Percentiles rank a stretch among this genome's conserved stretches.
These are phyloP conservation scores for Formica selysi DNA, from an alignment of 1,140 invertebrate species.

Conservation along the genomic window DNA sequence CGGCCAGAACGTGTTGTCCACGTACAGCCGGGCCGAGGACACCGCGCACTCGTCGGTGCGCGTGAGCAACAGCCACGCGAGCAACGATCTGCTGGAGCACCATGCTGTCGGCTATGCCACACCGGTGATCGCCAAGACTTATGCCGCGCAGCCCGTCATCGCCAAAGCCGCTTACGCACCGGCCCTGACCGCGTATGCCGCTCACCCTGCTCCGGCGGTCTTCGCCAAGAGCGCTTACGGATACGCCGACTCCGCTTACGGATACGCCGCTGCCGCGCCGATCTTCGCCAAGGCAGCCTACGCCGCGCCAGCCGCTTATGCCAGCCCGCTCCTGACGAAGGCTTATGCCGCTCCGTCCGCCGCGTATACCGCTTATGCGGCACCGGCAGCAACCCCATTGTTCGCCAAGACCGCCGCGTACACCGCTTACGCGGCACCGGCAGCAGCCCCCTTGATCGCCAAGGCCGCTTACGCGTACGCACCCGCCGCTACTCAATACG, in stretches of 20 bases:
- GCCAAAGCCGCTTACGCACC: slow-evolving; percentile 53
- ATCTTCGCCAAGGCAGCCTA: slow-evolving; percentile 62
- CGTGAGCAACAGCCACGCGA: slow-evolving; percentile 86
- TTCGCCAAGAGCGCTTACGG: slow-evolving; percentile 14
- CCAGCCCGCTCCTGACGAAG: slow-evolving; percentile 65
- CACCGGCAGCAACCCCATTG: slow-evolving; percentile 46
- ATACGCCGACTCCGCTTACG: slow-evolving; percentile 53
- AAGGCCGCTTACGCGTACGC: slow-evolving; percentile 29
- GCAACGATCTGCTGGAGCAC: slow-evolving; percentile 82
- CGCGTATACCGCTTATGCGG: slow-evolving; percentile 67
- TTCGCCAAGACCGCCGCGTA: slow-evolving; percentile 66
- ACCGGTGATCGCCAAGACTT: slow-evolving; percentile 42
- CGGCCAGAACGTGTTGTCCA: slow-evolving; percentile 86
- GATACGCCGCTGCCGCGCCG: slow-evolving; percentile 49
- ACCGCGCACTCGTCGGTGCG: slow-evolving; percentile 86
- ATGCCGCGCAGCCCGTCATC: slow-evolving; percentile 71
- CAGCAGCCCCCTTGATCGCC: slow-evolving; percentile 21
- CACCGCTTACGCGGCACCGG: slow-evolving; percentile 71
- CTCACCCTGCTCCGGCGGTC: background rate
- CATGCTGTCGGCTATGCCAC: slow-evolving; percentile 72
- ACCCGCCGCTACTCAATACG: slow-evolving; percentile 19
- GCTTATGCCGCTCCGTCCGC: slow-evolving; percentile 78
- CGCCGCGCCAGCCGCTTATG: slow-evolving; percentile 58
- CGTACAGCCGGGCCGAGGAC: slow-evolving; percentile 86
- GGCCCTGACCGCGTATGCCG: slow-evolving; percentile 42